Conservation (phyloP, 2,113 vertebrate species). For the Okapia johnstoni region DNA sequence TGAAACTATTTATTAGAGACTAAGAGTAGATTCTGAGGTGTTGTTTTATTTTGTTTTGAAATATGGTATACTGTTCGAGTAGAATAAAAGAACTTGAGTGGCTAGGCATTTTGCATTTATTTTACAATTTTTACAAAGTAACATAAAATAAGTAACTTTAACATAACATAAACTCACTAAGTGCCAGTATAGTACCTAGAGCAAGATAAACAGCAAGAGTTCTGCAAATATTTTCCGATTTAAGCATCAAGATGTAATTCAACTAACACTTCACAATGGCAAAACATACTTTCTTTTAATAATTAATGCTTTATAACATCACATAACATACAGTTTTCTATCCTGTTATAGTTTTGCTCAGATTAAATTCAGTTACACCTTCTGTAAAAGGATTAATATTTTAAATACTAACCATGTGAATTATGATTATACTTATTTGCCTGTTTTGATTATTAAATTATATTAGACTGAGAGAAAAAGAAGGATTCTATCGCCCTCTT, state of each 20-base stretch:
- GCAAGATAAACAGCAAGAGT: background rate
- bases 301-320: background rate
- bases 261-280: constrained; percentile 1
- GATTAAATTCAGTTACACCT: background rate
- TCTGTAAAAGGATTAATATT: background rate
- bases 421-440: background rate
- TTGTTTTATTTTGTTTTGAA: background rate
- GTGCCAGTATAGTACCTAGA: background rate
- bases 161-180: background rate
- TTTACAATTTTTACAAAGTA: constrained; percentile 2
- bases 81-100: background rate
- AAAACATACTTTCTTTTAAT: background rate
- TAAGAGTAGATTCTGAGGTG: background rate
- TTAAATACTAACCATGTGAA: constrained; percentile 15
- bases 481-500: constrained; percentile 54
- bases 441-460: constrained; percentile 1
- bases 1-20: background rate
- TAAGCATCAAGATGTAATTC: background rate
- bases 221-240: constrained; percentile 22
- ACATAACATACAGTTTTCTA: background rate
- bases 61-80: background rate
- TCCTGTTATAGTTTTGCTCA: background rate
- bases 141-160: constrained; percentile 16
- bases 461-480: background rate
- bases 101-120: background rate